These are phyloP conservation scores for Physeter macrocephalus DNA, from an alignment of 2,113 vertebrate species.

Conservation along the genomic window DNA sequence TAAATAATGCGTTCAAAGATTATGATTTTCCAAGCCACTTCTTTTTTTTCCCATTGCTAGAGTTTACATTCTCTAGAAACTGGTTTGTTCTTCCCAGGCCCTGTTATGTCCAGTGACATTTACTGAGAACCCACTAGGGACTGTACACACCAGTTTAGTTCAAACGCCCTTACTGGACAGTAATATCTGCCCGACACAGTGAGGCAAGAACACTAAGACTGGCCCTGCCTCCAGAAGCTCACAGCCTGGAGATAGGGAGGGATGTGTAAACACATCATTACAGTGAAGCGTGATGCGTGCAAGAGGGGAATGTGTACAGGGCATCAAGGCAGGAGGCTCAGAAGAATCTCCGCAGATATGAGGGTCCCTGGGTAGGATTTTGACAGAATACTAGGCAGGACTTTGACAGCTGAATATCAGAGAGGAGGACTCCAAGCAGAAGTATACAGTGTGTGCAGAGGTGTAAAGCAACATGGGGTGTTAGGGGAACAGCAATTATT, in stretches of 20 bases:
- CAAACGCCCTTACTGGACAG: not conserved
- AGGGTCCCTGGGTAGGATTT: not conserved
- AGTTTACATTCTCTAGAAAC: not conserved
- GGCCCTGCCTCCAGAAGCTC: not conserved
- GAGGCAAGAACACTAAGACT: not conserved
- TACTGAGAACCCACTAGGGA: not conserved
- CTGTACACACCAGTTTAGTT: not conserved
- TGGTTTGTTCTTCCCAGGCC: not conserved
- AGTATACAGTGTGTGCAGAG: not conserved
- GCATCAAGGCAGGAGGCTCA: not conserved
- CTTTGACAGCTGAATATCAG: not conserved
- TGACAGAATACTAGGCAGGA: not conserved
- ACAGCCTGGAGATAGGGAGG: not conserved
- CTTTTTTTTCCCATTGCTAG: not conserved
- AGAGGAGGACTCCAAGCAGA: not conserved
- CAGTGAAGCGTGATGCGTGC: not conserved
- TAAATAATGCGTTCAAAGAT: not conserved
- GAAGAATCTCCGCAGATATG: not conserved
- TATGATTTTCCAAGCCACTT: not conserved
- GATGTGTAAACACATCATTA: not conserved
- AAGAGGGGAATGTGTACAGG: not conserved
- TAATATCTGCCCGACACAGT: too few relatives aligned
- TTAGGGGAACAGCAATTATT: not conserved
- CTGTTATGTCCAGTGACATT: not conserved
- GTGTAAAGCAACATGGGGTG: not conserved